A percentile compares a stretch with the other conserved stretches of the same genome.
These are phyloP conservation scores for Galaxea fascicularis DNA, from an alignment of 92 coral and sea anemone species.

Conservation along the genomic window DNA sequence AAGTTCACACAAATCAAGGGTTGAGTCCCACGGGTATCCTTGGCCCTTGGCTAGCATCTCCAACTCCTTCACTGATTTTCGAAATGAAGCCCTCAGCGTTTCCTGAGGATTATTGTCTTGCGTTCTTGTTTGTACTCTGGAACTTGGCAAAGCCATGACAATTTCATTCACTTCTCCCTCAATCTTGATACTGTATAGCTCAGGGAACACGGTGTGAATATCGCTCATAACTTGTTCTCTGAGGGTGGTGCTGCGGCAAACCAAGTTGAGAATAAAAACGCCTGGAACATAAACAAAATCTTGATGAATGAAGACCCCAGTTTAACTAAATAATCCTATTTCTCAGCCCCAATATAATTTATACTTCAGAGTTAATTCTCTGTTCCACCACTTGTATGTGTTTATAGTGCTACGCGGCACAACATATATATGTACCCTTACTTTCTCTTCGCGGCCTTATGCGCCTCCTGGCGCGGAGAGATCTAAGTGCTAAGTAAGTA, in stretches of 20 bases:
- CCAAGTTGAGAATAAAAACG: conserved; percentile 87
- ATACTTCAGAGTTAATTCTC: too few relatives aligned
- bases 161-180: conserved; percentile 83
- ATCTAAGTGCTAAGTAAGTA: too few relatives aligned
- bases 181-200: conserved; percentile 72
- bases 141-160: conserved; percentile 65
- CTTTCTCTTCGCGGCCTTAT: too few relatives aligned
- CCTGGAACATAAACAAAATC: conserved; percentile 53
- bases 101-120: conserved; percentile 5
- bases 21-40: conserved; percentile 66
- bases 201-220: conserved; percentile 65
- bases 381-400: too few relatives aligned
- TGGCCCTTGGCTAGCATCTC: conserved; percentile 65
- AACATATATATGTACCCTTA: too few relatives aligned
- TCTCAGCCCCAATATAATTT: too few relatives aligned
- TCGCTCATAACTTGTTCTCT: conserved; percentile 61
- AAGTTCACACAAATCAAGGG: conserved; percentile 68
- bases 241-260: conserved; percentile 67
- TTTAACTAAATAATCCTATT: too few relatives aligned
- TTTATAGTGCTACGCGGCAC: too few relatives aligned
- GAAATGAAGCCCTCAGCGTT: conserved; percentile 16
- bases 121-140: conserved; percentile 8
- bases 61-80: conserved; percentile 52
- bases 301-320: neutral
- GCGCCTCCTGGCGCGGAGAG: too few relatives aligned